Conservation (phyloP, 2,113 vertebrate species). For the Mola mola region DNA sequence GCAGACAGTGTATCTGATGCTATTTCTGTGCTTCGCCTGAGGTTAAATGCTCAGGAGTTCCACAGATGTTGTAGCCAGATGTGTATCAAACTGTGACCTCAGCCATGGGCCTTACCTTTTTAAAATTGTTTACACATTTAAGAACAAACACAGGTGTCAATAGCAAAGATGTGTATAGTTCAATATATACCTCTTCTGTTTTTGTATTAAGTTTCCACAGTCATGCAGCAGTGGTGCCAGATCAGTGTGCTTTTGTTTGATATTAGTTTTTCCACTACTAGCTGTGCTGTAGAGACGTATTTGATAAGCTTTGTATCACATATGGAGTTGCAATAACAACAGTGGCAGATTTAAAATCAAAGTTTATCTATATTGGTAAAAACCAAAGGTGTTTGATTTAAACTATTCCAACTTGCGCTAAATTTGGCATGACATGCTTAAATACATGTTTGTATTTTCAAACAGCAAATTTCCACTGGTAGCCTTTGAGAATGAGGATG, state of each 20-base stretch:
- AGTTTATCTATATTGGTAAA: no score
- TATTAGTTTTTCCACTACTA: not conserved
- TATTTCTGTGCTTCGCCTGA: conserved; percentile 28
- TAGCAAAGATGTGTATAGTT: conserved; percentile 3
- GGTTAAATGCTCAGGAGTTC: conserved; percentile 31
- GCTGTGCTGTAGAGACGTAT: no score
- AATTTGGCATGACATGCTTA: no score
- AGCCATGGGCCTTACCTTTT: conserved; percentile 23
- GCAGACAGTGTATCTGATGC: not conserved
- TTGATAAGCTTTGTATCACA: no score
- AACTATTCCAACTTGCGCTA: no score
- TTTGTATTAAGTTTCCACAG: conserved; percentile 19
- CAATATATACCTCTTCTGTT: conserved; percentile 6
- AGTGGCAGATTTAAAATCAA: no score
- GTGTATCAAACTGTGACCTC: conserved; percentile 50
- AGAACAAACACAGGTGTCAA: not conserved
- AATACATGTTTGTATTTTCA: no score
- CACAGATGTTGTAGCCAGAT: conserved; percentile 55
- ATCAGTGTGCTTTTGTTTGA: conserved; percentile 24
- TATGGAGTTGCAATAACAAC: no score
- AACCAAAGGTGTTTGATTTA: no score
- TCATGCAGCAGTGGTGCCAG: conserved; percentile 14
- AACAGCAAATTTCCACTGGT: no score
- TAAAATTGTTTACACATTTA: conserved; percentile 26
- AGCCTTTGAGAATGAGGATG: no score